Evolutionary conservation across 1,140 invertebrate genomes (phyloP), one percentile per base, ranked within the genome.

Genomic region (Trichomalopsis sarcophagae): DNA sequence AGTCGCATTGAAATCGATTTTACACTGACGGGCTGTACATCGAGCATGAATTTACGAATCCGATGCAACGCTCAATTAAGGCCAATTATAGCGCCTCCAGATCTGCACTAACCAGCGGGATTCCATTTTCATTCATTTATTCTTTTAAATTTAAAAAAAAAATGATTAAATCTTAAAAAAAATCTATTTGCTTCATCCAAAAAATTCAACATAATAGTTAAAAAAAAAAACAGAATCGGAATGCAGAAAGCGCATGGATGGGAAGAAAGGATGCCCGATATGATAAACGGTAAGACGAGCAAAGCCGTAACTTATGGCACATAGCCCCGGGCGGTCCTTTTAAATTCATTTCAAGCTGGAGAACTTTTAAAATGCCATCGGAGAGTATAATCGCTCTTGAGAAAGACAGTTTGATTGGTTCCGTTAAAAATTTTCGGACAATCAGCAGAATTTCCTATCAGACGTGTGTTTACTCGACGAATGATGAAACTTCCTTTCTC

Each of bases 371-470:
- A 30, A 71, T 30, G 13, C 30, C 14, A 14, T 33, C 69, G 0
- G n/a, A 7, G n/a, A 5, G 1, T 62, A 11, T 71, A 71, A 71
- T 71, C 69, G 69, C 23, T 71, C 69, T 71, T 71, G 69, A 33
- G 14, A 71, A 71, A 71, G 69, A 33, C 69, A 71, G 69, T 71
- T 71, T 33, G 69, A 71, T 71, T 30, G 69, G 69, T 6, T 71
- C 30, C 2, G 10, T 27, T 30, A 21, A 62, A 62, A 62, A n/a
- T 62, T 62, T 21, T 62, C 55, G 55, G 6, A 62, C 55, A 62
- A n/a, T 62, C 55, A n/a, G 55, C 55, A 21, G 21, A 62, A 21
- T 62, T 62, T 62, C 4, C 17, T 21, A 62, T 62, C 55, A 62
- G n/a, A 62, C n/a, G 21, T 6, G 21, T n/a, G 4, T 62, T 27